phyloP scores from a whole-genome alignment of 2,797 vertebrate genomes.

The Dallia pectoralis region DNA sequence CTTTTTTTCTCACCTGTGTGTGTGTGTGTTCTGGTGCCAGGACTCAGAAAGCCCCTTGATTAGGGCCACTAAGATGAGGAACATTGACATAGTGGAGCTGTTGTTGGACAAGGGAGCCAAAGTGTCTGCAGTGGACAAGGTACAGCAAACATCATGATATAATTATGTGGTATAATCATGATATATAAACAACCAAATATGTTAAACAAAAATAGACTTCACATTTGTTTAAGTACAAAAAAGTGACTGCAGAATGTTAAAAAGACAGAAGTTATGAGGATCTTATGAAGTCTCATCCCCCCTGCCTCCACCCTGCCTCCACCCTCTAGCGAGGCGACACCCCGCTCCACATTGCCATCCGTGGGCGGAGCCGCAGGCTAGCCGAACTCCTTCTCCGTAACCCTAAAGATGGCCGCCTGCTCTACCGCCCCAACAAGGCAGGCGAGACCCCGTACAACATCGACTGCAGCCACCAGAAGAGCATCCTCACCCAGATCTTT shows the following conservation, averaged over 20 bases:
- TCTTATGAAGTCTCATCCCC: no score
- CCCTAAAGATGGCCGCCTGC: constrained; percentile 85
- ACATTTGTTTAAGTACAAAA: no score
- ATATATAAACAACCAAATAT: no score
- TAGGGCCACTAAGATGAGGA: constrained; percentile 98
- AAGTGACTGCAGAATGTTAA: no score
- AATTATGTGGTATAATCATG: no score
- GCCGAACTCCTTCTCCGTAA: constrained; percentile 85
- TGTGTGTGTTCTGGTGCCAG: constrained; percentile 56
- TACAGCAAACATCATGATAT: constrained; percentile 51
- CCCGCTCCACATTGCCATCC: constrained; percentile 86
- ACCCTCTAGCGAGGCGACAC: constrained; percentile 83
- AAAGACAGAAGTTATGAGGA: no score
- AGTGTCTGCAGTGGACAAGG: constrained; percentile 94
- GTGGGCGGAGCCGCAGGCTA: constrained; percentile 83
- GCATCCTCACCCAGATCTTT: constrained; percentile 89
- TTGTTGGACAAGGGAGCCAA: constrained; percentile 96
- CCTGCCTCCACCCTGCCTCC: neutral
- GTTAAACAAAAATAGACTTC: no score
- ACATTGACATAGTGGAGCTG: constrained; percentile 94
- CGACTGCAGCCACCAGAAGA: constrained; percentile 89
- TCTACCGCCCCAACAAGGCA: constrained; percentile 86
- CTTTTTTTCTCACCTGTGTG: neutral
- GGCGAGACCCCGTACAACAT: constrained; percentile 90
- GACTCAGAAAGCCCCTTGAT: constrained; percentile 94